Evolutionary conservation across 2,888 invertebrate genomes (phyloP).

Genomic region (Camponotus fellah): DNA sequence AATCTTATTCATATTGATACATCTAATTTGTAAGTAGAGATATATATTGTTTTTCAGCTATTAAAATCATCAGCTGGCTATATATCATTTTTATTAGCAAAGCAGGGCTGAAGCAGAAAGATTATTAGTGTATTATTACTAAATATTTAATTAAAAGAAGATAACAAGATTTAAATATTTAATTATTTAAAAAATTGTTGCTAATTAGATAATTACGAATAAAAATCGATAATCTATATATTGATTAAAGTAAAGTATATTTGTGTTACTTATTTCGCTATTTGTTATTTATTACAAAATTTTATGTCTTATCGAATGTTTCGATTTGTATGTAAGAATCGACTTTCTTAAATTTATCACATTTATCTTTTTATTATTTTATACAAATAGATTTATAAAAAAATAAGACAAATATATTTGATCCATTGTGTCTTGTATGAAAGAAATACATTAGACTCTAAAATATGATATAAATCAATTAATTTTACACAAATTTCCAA

Average conservation of each 20-base stretch:
- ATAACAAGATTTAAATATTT: too few species aligned
- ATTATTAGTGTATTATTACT: not conserved
- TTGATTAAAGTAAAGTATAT: not conserved
- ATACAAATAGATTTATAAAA: not conserved
- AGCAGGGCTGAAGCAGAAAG: not conserved
- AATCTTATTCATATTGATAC: not conserved
- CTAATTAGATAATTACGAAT: not conserved
- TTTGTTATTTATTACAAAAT: not conserved
- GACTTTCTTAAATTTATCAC: not conserved
- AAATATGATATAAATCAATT: not conserved
- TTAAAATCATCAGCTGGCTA: constrained; percentile 26
- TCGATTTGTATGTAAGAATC: not conserved
- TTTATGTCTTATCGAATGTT: not conserved
- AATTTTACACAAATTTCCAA: not conserved
- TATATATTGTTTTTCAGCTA: constrained; percentile 14
- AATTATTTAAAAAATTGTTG: not conserved
- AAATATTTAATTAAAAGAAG: not conserved
- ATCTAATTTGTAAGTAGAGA: not conserved
- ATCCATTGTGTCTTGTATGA: not conserved
- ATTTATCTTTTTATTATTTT: not conserved
- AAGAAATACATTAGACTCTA: not conserved
- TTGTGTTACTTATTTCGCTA: not conserved
- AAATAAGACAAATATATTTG: not conserved
- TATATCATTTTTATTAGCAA: constrained; percentile 29
- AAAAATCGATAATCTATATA: not conserved